A percentile compares a stretch with the other conserved stretches of the same genome.
Conservation (phyloP, 2,888 invertebrate genomes). For the Pandemis corylana region DNA sequence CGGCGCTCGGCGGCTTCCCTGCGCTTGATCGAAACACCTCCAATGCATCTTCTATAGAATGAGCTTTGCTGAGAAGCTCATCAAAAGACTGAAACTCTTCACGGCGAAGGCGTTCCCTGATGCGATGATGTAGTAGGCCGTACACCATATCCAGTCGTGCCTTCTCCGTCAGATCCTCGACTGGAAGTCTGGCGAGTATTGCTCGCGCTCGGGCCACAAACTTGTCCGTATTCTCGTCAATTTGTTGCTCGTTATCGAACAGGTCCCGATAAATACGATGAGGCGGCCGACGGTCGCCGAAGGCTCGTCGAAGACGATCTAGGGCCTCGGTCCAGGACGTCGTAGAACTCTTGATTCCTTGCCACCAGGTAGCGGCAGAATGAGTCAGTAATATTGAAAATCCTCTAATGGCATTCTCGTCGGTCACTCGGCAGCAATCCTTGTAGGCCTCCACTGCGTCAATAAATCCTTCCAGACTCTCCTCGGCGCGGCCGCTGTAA, state of each 20-base stretch:
- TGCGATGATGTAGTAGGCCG: constrained; percentile 40
- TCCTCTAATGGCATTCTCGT: constrained; percentile 42
- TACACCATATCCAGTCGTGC: constrained; percentile 44
- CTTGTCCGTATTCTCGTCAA: constrained; percentile 37
- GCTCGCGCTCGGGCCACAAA: constrained; percentile 38
- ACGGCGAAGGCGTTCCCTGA: constrained; percentile 45
- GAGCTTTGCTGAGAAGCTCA: constrained; percentile 25
- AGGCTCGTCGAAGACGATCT: constrained; percentile 25
- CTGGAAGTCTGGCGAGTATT: constrained; percentile 41
- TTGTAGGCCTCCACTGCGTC: constrained; percentile 35
- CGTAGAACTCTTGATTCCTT: constrained; percentile 41
- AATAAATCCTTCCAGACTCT: constrained; percentile 30
- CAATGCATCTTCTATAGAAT: not conserved
- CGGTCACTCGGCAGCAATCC: constrained; percentile 26
- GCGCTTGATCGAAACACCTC: too few species aligned
- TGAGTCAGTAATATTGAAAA: constrained; percentile 42
- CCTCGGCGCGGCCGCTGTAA: constrained; percentile 7
- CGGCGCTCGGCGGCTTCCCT: too few species aligned
- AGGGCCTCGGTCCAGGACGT: constrained; percentile 39
- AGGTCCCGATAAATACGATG: constrained; percentile 40
- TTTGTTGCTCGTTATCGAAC: constrained; percentile 31
- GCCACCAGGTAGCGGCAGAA: constrained; percentile 44
- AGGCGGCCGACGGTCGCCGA: constrained; percentile 40
- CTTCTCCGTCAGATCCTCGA: constrained; percentile 23
- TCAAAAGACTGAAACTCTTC: constrained; percentile 46